These are phyloP conservation scores for Tinea semifulvella DNA, from an alignment of 2,888 invertebrate species.

Conservation along the genomic window DNA sequence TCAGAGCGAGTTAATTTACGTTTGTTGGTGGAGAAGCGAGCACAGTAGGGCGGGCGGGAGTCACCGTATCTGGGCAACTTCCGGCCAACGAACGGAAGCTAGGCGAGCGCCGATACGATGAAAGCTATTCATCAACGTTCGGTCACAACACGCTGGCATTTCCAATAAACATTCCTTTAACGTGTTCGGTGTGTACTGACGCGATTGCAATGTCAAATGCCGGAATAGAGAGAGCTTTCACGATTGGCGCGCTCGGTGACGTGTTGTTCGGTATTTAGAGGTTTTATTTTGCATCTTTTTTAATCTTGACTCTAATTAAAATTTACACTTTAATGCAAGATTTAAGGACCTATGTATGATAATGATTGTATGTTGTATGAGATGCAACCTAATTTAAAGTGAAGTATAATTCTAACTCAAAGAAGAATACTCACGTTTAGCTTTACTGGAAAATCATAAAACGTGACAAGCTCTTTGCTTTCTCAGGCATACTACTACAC, in stretches of 20 bases:
- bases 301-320: too few species aligned
- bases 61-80: slow-evolving; percentile 43
- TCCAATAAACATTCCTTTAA: slow-evolving; percentile 32
- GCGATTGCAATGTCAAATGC: slow-evolving; percentile 14
- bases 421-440: too few species aligned
- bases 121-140: slow-evolving; percentile 54
- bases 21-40: slow-evolving; percentile 1
- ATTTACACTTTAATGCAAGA: too few species aligned
- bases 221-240: neutral
- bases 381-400: too few species aligned
- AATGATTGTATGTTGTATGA: too few species aligned
- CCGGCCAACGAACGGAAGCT: slow-evolving; percentile 36
- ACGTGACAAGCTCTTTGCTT: too few species aligned
- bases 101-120: slow-evolving; percentile 31
- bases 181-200: slow-evolving; percentile 12
- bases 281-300: too few species aligned
- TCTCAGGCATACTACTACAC: too few species aligned
- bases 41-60: slow-evolving; percentile 12
- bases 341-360: too few species aligned
- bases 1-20: slow-evolving; percentile 17
- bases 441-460: too few species aligned
- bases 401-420: too few species aligned
- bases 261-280: too few species aligned
- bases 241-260: neutral
- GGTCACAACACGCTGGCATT: slow-evolving; percentile 37